phyloP scores from a whole-genome alignment of 53 echinoderm and acorn worm species.

The Temnopleurus reevesii region DNA sequence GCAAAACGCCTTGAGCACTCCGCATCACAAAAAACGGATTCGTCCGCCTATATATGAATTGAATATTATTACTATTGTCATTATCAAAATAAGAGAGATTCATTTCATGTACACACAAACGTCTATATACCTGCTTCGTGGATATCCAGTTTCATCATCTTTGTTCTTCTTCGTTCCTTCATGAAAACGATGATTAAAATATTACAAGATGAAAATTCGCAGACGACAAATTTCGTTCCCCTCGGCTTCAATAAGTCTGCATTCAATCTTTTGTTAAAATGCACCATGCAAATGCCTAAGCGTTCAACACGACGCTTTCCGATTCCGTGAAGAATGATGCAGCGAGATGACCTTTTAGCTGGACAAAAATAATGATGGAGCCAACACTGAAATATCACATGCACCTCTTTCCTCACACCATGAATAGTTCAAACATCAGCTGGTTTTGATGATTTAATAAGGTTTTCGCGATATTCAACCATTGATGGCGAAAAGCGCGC shows the following conservation, averaged over 20 bases:
- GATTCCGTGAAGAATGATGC: neutral
- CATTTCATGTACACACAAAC: neutral
- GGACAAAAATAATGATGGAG: neutral
- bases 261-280: neutral
- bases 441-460: neutral
- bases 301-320: no score
- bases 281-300: no score
- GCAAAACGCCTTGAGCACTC: no score
- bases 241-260: neutral
- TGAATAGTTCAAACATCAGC: neutral
- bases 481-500: no score
- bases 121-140: neutral
- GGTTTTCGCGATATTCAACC: no score
- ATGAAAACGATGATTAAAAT: no score
- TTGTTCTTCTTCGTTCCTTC: neutral
- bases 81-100: no score
- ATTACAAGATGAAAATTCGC: no score
- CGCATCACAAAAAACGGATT: no score
- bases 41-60: neutral
- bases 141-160: constrained; percentile 10
- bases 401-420: no score
- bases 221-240: no score
- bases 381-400: neutral
- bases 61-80: neutral
- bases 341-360: neutral